These are phyloP conservation scores for Andrena haemorrhoa DNA, from an alignment of 2,888 invertebrate species.

Conservation along the genomic window DNA sequence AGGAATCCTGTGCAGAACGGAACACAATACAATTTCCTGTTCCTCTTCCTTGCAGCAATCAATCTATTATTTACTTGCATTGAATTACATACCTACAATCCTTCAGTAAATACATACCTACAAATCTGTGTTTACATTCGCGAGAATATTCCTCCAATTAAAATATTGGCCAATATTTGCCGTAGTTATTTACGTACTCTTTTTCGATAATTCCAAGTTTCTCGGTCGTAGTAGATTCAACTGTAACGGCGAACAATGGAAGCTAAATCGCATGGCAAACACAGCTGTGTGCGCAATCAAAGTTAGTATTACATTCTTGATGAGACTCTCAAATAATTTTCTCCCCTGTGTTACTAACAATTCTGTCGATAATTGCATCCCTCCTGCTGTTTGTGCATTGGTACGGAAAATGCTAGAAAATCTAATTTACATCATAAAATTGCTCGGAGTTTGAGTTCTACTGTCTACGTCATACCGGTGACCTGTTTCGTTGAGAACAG, in stretches of 20 bases:
- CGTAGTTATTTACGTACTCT: not conserved
- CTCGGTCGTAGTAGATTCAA: constrained; percentile 5
- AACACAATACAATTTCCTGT: too few relatives aligned
- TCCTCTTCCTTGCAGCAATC: too few relatives aligned
- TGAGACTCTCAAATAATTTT: constrained; percentile 4
- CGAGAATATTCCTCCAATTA: not conserved
- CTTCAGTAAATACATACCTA: too few relatives aligned
- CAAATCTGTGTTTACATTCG: not conserved
- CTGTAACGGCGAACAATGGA: constrained; percentile 31
- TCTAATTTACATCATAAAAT: not conserved
- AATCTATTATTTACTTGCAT: too few relatives aligned
- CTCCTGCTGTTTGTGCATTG: not conserved
- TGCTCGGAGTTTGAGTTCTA: not conserved
- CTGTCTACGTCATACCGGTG: too few relatives aligned
- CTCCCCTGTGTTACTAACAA: not conserved
- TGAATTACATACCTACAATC: not conserved
- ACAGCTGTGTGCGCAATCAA: constrained; percentile 30
- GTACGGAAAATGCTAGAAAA: not conserved
- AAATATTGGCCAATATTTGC: too few relatives aligned
- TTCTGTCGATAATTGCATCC: constrained; percentile 1
- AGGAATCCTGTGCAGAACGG: too few relatives aligned
- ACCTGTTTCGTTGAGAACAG: too few relatives aligned
- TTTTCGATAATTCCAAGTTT: constrained; percentile 19
- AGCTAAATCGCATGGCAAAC: constrained; percentile 49
- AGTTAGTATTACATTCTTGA: constrained; percentile 29